Evolutionary conservation across 2,113 vertebrate species (phyloP), one percentile per base, ranked within the genome.

Genomic region (Gymnocephalus cernua): DNA sequence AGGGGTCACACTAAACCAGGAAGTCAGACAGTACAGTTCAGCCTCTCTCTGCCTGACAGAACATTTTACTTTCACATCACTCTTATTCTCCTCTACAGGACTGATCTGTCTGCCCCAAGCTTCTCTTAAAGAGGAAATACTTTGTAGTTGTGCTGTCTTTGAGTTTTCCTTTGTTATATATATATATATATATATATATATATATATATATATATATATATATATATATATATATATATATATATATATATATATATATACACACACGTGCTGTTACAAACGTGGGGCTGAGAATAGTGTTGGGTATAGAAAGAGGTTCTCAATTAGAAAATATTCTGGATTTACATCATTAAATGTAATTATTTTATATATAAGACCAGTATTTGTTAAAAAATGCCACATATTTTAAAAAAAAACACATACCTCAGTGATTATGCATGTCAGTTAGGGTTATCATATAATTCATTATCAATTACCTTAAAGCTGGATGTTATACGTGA

Each of bases 1-100:
- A 8, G 50, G 79, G 79, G 85, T 90, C 82, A 69, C 32, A 74
- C 29, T 67, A 47, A 87, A 89, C 61, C 86, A 85, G 80, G 78
- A 85, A 83, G 83, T 83, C 84, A 77, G 79, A 74, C 68, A 16
- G 58, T 62, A 51, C 21, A 16, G 62, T 75, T 84, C 50, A 67
- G 11, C 56, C 58, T 56, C 4, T 65, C 18, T 41, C 53, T 57
- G 56, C 47, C 19, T 32, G 45, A 68, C 48, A 32, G 54, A 77
- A 74, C 35, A 51, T 54, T 54, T 23, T 15, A 53, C 61, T 72
- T 71, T 67, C 25, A 82, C 54, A 53, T 78, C 19, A n/a, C 15
- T 75, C 14, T 47, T 16, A 32, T 25, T 54, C 11, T 29, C 50
- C 53, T 32, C 64, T 54, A 6, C 51, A 66, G 27, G 27, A 23